Base-by-base conservation (phyloP, 2,797 vertebrate species). In the Melanotaenia trifasciata region DNA sequence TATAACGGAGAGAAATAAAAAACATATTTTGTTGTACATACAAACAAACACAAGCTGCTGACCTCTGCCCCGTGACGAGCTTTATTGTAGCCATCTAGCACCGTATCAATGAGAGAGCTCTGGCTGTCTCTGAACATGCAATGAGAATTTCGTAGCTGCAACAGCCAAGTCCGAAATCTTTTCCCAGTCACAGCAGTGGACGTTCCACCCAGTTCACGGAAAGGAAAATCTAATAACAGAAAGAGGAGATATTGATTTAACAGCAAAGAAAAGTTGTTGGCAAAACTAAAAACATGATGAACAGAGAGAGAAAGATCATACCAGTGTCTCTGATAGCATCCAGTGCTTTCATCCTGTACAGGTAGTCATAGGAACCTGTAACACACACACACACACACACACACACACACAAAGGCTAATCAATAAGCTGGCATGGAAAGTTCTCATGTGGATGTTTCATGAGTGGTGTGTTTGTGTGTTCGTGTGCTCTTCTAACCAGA, bases 331-430 rank as follows among this genome's bases (percentile, higher is more conserved):
- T 95, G 76, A 98, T 95, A 0, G 97, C 97, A 80, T 99, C 98
- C 85, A 99, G 87, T 0, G 97, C 96, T 94, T 95, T 98, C 98
- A 99, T 98, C 80, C 98, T 95, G 92, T 97, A 98, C 58, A 98
- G 76, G 87, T 96, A 97, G 86, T 97, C 96, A 86, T 91, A 96
- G 85, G 93, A 95, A 78, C 91, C 97, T 99, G 90, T 56, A 81
- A 84, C 30, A 82, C 28, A 81, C 13, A 83, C n/a, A 79, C 24
- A 76, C 36, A 76, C 45, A 47, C 47, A 84, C 33, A 82, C 26
- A 81, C 2, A 76, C 47, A 62, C n/a, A n/a, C n/a, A 30, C 28
- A 30, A 4, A 30, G 28, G 28, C 0, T 59, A 28, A 57, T 18
- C 26, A 53, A 4, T 12, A 20, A 57, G 58, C 32, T 3, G 0